Base-by-base conservation (phyloP, 1,140 invertebrate species). In the Ips nitidus region DNA sequence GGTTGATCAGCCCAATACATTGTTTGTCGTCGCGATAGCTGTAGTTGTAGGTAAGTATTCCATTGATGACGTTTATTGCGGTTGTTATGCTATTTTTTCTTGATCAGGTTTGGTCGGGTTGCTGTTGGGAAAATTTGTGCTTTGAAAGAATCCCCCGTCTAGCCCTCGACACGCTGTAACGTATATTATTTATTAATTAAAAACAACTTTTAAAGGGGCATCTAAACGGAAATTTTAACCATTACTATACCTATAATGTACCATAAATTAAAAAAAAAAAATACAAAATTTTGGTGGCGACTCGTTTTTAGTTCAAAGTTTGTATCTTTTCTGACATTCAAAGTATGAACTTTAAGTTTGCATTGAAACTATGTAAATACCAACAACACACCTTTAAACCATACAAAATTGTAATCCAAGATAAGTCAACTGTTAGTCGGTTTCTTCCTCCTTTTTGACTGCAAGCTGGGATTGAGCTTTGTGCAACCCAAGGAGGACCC, bases 101-200 rank as follows among this genome's bases (percentile, higher is more conserved):
- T 22, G 66, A 66, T 53, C 69, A 71, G 69, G 75, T 65, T 65
- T 79, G 58, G 52, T 78, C 64, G 78, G 78, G 56, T 73, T 78
- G 40, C 61, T 79, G 71, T 71, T 79, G 45, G 78, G 78, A 65
- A 79, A 79, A 65, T 78, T 77, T 65, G 72, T 76, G 73, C 78
- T 79, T 73, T 79, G 78, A 79, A 74, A 76, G 66, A 59, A 56
- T 47, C 58, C 56, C 65, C 41, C n/a, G 52, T 47, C 40, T 45
- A 69, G 50, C 57, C 47, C 64, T 41, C 68, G 61, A 70, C 71
- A 70, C 69, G 67, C 72, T 74, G 64, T 75, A 74, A 73, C 73
- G 71, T 74, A 77, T 77, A 75, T 75, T 77, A 75, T 75, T 75
- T 74, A 76, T 75, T 22, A 22, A 22, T 73, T 73, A 68, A 72